phyloP scores from a whole-genome alignment of 2,888 invertebrate species.

The Didymodactylos carnosus region DNA sequence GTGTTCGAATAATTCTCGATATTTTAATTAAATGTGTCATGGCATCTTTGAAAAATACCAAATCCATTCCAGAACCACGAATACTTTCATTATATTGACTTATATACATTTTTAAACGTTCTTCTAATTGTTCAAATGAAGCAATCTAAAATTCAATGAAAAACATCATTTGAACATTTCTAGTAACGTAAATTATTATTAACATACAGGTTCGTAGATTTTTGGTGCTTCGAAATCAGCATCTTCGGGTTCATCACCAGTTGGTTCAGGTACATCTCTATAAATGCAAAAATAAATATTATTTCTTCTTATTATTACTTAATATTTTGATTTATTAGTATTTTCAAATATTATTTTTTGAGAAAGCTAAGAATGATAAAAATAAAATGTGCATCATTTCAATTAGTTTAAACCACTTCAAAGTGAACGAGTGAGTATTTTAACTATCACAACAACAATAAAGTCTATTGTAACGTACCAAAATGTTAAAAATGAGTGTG shows the following conservation, averaged over 20 bases:
- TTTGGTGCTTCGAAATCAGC: conserved; percentile 77
- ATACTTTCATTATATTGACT: conserved; percentile 34
- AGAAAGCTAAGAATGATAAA: too few relatives aligned
- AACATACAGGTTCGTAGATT: conserved; percentile 71
- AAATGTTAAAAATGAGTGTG: too few relatives aligned
- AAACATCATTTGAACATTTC: background rate
- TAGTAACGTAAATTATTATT: conserved; percentile 16
- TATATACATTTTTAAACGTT: conserved; percentile 29
- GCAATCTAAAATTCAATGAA: conserved; percentile 21
- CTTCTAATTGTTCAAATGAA: conserved; percentile 26
- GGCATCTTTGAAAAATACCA: conserved; percentile 48
- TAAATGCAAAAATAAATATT: too few relatives aligned
- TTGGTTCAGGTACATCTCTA: conserved; percentile 86
- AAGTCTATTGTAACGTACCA: too few relatives aligned
- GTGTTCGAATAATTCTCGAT: conserved; percentile 76
- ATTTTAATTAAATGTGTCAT: conserved; percentile 82
- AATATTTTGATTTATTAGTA: too few relatives aligned
- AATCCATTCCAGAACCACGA: conserved; percentile 33
- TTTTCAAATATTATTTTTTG: too few relatives aligned
- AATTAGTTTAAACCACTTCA: too few relatives aligned
- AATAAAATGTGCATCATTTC: too few relatives aligned
- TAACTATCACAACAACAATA: too few relatives aligned
- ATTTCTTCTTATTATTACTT: too few relatives aligned
- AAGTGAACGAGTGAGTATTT: too few relatives aligned
- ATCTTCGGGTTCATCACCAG: conserved; percentile 82